Conservation (phyloP, 2,888 invertebrate species). For the Pristionchus fissidentatus region DNA sequence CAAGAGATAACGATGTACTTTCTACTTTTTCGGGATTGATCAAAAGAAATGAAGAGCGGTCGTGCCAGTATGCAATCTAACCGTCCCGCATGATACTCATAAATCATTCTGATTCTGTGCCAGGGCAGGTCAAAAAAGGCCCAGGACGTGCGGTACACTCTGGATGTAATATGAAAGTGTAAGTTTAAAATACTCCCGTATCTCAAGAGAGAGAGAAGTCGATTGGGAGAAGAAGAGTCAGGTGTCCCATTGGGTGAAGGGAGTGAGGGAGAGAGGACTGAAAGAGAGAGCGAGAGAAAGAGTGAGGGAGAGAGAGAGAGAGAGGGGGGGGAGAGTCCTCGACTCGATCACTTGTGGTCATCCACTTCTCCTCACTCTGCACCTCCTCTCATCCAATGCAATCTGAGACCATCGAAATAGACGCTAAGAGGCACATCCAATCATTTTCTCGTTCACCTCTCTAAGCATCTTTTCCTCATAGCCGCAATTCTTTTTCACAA, state of each 20-base stretch:
- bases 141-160: background rate
- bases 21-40: too few species aligned
- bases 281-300: background rate
- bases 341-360: constrained; percentile 12
- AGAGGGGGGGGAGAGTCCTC: background rate
- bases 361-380: constrained; percentile 32
- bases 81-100: too few species aligned
- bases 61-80: too few species aligned
- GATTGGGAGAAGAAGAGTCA: constrained; percentile 41
- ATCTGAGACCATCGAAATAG: constrained; percentile 25
- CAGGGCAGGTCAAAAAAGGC: background rate
- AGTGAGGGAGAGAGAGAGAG: background rate
- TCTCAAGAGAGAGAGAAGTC: constrained; percentile 4
- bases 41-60: too few species aligned
- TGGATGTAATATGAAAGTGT: constrained; percentile 49
- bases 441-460: background rate
- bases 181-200: constrained; percentile 47
- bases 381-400: constrained; percentile 35
- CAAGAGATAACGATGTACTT: too few species aligned
- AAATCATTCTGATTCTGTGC: background rate
- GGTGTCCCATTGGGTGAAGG: constrained; percentile 24
- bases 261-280: background rate
- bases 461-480: too few species aligned
- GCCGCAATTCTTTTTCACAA: too few species aligned
- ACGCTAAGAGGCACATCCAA: background rate